These are phyloP conservation scores for Urosaurus nigricauda DNA, from an alignment of 2,797 vertebrate species.

Conservation along the genomic window DNA sequence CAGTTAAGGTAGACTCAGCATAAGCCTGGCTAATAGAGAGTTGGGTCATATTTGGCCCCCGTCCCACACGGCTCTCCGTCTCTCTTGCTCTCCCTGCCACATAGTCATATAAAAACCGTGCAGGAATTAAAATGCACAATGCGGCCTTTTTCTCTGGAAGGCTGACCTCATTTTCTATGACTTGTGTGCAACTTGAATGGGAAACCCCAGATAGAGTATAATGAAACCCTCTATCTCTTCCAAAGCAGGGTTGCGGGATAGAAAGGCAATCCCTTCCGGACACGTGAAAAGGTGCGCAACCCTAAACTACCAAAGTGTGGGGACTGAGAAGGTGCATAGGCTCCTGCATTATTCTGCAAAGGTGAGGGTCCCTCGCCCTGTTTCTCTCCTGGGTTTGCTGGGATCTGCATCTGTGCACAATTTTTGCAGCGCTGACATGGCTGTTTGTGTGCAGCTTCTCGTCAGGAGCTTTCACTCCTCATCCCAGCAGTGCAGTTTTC, in stretches of 20 bases:
- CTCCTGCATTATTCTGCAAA: background rate
- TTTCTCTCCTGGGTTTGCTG: background rate
- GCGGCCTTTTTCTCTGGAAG: background rate
- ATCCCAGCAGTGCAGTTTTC: background rate
- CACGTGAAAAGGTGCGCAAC: background rate
- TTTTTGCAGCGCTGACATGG: too few relatives aligned
- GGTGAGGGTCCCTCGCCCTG: too few relatives aligned
- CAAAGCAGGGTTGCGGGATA: background rate
- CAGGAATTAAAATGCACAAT: rapidly evolving
- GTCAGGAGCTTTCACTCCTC: background rate
- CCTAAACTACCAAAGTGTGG: background rate
- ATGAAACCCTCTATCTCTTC: background rate
- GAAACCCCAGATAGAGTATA: rapidly evolving
- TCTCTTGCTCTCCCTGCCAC: constrained; percentile 8
- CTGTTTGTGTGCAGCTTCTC: background rate
- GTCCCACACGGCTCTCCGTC: background rate
- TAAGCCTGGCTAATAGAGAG: constrained; percentile 28
- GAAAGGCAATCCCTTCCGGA: background rate
- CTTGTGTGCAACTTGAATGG: background rate
- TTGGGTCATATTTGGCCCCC: constrained; percentile 37
- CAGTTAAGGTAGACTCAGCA: constrained; percentile 76
- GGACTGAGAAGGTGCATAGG: too few relatives aligned
- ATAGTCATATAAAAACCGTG: background rate
- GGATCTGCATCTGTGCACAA: too few relatives aligned
- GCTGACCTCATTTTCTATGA: background rate